Evolutionary conservation across 2,888 invertebrate genomes (phyloP), one percentile per base, ranked within the genome.

Genomic region (Elmis aenea): DNA sequence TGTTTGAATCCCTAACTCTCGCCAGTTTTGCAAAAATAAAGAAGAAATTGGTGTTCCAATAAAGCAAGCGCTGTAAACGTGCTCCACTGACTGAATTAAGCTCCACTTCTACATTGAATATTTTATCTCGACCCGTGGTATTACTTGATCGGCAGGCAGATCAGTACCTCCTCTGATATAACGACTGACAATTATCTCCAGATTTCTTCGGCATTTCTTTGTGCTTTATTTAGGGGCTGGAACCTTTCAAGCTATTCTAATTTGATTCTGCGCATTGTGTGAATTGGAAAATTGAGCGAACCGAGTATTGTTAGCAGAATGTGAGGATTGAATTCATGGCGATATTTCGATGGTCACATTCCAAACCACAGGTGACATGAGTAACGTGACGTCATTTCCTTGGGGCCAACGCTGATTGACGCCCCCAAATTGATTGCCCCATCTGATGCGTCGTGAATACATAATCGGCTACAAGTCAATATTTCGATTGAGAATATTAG

Each of bases 401-500:
- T 25, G 35, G 33, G 29, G 42, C 37, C 38, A 38, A 34, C 37
- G 41, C 49, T 53, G 54, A 55, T 55, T 52, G 55, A 54, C 54
- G 48, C 48, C 39, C n/a, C 31, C 40, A 53, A 55, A 55, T 55
- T 52, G 52, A 52, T 52, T 54, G 54, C 48, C 49, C 45, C 50
- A 45, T 50, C 49, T 48, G 48, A 55, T 55, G 55, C 52, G 48
- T 38, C 44, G 38, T 40, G 57, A 58, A 58, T 58, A 51, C 52
- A 46, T 55, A 58, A 58, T 55, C 47, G 45, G 21, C 33, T 26
- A 26, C 42, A 38, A 40, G 48, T 48, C 51, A 50, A 52, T 52
- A 54, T 55, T 57, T 55, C 54, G 56, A 52, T 46, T 46, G 55
- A 50, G 55, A 52, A 57, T 59, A 58, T 61, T 59, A 58, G 52